These are phyloP conservation scores for Melanitta fusca DNA, from an alignment of 2,797 vertebrate genomes.

Conservation along the genomic window DNA sequence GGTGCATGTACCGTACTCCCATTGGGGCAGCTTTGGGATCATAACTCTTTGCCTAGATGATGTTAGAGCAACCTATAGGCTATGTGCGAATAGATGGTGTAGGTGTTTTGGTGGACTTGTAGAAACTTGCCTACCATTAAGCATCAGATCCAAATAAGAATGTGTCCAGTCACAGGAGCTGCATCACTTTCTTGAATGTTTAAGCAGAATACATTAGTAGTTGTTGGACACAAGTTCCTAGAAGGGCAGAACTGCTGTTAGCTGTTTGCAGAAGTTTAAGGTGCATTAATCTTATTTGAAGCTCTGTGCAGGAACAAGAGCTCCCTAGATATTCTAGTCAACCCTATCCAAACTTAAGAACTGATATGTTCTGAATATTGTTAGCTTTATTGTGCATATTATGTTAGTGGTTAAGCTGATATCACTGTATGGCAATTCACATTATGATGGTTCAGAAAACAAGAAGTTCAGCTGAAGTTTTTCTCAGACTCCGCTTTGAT, in stretches of 20 bases:
- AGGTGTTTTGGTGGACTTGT: neutral
- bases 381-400: neutral
- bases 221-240: neutral
- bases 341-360: constrained; percentile 42
- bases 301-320: constrained; percentile 39
- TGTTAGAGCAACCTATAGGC: neutral
- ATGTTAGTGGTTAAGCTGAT: neutral
- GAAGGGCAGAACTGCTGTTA: constrained; percentile 19
- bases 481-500: neutral
- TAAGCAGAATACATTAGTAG: neutral
- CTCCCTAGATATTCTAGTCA: constrained; percentile 15
- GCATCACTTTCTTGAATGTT: neutral
- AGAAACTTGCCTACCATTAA: neutral
- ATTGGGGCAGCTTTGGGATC: neutral
- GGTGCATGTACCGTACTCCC: neutral
- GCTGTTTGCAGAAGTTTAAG: constrained; percentile 59
- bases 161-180: neutral
- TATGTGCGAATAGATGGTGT: neutral
- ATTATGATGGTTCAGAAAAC: neutral
- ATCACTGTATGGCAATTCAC: neutral
- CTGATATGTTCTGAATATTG: neutral
- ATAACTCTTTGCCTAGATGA: neutral
- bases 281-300: constrained; percentile 67
- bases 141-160: neutral
- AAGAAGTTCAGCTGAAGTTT: neutral